Evolutionary conservation across 2,113 vertebrate genomes (phyloP), one percentile per base, ranked within the genome.

Genomic region (Oreotrochilus melanogaster): DNA sequence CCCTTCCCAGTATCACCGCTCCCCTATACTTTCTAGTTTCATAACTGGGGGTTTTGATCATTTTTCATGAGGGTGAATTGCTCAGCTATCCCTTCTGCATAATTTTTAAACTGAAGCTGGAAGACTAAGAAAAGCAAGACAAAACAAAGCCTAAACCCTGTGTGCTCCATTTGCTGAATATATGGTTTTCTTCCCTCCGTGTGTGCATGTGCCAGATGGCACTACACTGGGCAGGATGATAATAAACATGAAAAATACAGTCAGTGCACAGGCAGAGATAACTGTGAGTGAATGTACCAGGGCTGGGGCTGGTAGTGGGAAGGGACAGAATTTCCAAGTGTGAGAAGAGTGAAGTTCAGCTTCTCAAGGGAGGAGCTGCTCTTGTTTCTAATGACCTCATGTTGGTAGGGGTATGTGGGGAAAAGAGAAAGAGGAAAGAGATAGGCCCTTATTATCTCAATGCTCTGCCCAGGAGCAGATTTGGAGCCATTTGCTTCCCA

Each of bases 241-340:
- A 93, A 95, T 87, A 96, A 90, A 97, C 75, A 90, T 83, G 66
- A 96, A 89, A 94, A 95, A 95, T 62, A 87, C 67, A 93, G 82
- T 72, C 74, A 64, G 86, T 87, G 75, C 76, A 39, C 0, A 4
- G 91, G 83, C 87, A 95, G 80, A 93, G 89, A 92, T 95, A 95
- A 88, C 89, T 79, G 71, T 43, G 45, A 30, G 45, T 94, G 66
- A 80, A 86, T 78, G 67, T 78, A 86, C 48, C 31, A 53, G 75
- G 45, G 48, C 18, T 48, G 67, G 56, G n/a, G 43, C 39, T 78
- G 33, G 64, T 74, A 51, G 73, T 66, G 23, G 33, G 35, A 95
- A 60, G 78, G 30, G 10, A 13, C 51, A 86, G 78, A 92, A 88
- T 51, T 86, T 93, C 51, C 82, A 92, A 45, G 51, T 30, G n/a